Evolutionary conservation across 2,888 invertebrate species (phyloP).

Genomic region (Apodemia zela): DNA sequence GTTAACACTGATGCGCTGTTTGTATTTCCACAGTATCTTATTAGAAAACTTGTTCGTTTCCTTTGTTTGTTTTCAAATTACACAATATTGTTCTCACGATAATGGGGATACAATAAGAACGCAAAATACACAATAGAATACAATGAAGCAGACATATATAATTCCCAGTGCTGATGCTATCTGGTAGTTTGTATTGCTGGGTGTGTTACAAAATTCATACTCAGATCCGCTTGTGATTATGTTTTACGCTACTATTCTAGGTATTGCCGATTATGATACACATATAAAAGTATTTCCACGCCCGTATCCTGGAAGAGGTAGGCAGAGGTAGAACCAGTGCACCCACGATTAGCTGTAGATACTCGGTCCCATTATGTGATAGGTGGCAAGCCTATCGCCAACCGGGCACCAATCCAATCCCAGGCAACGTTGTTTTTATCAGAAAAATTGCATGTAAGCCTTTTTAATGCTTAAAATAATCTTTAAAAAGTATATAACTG

Average conservation of each 20-base stretch:
- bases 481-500: too few relatives aligned
- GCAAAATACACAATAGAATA: constrained; percentile 35
- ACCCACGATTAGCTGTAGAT: too few relatives aligned
- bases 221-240: neutral
- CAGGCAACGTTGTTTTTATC: too few relatives aligned
- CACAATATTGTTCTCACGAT: constrained; percentile 41
- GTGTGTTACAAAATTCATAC: constrained; percentile 7
- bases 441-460: too few relatives aligned
- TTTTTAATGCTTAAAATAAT: too few relatives aligned
- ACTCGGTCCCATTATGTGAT: too few relatives aligned
- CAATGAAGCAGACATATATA: constrained; percentile 37
- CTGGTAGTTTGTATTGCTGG: constrained; percentile 20
- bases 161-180: constrained; percentile 40
- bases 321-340: too few relatives aligned
- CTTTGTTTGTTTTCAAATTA: constrained; percentile 42
- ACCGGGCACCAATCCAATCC: too few relatives aligned
- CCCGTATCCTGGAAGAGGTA: too few relatives aligned
- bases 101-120: constrained; percentile 29
- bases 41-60: constrained; percentile 37
- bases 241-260: neutral
- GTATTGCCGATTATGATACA: neutral
- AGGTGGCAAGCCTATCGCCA: too few relatives aligned
- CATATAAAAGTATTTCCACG: too few relatives aligned
- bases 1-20: neutral
- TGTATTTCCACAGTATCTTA: constrained; percentile 2